These are phyloP conservation scores for Microcebus jonahi DNA, from an alignment of 2,113 vertebrate genomes.

Conservation along the genomic window DNA sequence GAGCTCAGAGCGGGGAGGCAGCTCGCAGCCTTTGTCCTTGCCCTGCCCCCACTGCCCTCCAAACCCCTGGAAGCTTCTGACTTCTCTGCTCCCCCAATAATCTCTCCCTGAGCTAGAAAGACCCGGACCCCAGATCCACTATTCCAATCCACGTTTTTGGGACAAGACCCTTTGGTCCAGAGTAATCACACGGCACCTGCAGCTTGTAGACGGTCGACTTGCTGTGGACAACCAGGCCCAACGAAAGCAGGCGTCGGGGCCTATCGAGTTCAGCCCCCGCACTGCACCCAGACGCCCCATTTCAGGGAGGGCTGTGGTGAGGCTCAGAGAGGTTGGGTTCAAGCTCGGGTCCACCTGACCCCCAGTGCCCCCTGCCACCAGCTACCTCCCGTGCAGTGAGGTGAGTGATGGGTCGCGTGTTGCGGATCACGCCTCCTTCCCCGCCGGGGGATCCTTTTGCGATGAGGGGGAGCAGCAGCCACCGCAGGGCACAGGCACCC, in stretches of 20 bases:
- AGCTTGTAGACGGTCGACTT: no score
- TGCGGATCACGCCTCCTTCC: rapidly evolving
- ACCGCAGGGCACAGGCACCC: rapidly evolving
- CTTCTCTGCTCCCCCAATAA: not conserved
- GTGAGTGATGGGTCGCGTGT: rapidly evolving
- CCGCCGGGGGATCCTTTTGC: rapidly evolving
- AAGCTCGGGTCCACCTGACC: not conserved
- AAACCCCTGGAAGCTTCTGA: not conserved
- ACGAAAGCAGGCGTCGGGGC: no score
- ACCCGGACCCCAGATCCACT: no score
- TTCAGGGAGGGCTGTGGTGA: not conserved
- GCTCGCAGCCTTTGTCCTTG: no score
- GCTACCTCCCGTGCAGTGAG: no score
- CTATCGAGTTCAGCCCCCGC: no score
- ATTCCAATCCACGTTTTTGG: not conserved
- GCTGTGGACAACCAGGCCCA: not conserved
- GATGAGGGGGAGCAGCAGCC: no score
- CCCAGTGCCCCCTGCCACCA: rapidly evolving
- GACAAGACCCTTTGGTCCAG: no score
- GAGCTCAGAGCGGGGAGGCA: no score
- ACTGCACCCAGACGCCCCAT: not conserved
- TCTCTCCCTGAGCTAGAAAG: not conserved
- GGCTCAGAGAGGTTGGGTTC: not conserved
- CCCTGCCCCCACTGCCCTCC: not conserved
- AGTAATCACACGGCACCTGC: no score